phyloP scores from a whole-genome alignment of 1,140 invertebrate genomes.

The Arctopsyche grandis region DNA sequence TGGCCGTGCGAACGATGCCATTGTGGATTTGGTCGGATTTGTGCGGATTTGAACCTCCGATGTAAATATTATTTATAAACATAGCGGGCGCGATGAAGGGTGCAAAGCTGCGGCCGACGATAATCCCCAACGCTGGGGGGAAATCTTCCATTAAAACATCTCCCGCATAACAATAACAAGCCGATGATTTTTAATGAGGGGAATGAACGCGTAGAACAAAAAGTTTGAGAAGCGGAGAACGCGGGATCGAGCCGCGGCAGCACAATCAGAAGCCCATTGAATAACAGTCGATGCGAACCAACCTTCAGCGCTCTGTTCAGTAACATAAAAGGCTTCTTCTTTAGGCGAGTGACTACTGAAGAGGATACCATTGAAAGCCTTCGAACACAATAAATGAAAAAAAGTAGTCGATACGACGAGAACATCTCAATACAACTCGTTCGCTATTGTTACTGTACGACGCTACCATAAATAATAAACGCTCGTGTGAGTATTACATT shows the following conservation, averaged over 20 bases:
- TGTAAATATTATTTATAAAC: conserved; percentile 24
- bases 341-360: conserved; percentile 29
- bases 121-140: conserved; percentile 33
- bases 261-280: conserved; percentile 36
- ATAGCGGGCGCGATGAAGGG: conserved; percentile 14
- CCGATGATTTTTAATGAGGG: neutral
- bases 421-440: conserved; percentile 33
- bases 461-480: conserved; percentile 1
- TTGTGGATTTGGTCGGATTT: conserved; percentile 7
- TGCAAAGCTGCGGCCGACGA: conserved; percentile 24
- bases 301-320: conserved; percentile 3
- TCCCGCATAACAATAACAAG: conserved; percentile 24
- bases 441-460: conserved; percentile 13
- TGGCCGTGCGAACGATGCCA: neutral
- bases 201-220: neutral
- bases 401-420: neutral
- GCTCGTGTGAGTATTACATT: neutral
- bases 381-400: conserved; percentile 9
- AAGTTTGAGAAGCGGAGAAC: conserved; percentile 11
- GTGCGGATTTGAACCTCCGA: neutral
- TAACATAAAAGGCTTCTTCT: conserved; percentile 29
- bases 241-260: neutral
- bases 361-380: conserved; percentile 36
- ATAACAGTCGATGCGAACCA: conserved; percentile 11
- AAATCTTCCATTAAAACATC: conserved; percentile 35